Evolutionary conservation across 2,113 vertebrate genomes (phyloP), one percentile per base, ranked within the genome.

Genomic region (Benitochromis conjunctus): DNA sequence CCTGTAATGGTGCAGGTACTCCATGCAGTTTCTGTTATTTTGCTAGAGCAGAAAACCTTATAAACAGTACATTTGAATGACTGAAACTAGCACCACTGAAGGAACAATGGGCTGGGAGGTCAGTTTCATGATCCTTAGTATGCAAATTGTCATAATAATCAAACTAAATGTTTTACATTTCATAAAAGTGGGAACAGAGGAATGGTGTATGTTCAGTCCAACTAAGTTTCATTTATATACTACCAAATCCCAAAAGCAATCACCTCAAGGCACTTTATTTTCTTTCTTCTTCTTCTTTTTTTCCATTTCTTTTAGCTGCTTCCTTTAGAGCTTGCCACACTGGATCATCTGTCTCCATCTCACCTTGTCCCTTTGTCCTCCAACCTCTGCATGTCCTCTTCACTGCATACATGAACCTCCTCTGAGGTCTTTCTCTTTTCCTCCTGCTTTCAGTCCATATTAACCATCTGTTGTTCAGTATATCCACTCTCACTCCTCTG

Each of bases 261-360:
- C 34, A 21, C 11, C 34, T 64, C 0, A 10, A 0, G 19, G 62
- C 19, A 41, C 62, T 66, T 41, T 21, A 41, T 66, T 4, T 66
- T 64, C 2, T 66, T 38, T 1, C 19, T 62, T 10, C 19, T 34
- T 62, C 0, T 62, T 55, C 53, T 64, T 64, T n/a, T 26, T 41
- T 38, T 3, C 19, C 0, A 34, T 34, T 38, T 41, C 19, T 21
- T 41, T 41, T 0, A 41, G 34, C 36, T 66, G 62, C 2, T 24
- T 5, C 21, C 55, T 14, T 57, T 57, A 26, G 55, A 56, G 21
- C n/a, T 56, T 13, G 54, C 21, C 24, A 2, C 0, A 0, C 21
- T 26, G 21, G 55, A 56, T 56, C 55, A 56, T 56, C 21, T 14
- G 21, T 0, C 55, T 57, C 24, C 0, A 57, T 26, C 21, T 57